Conservation (phyloP, 30 jellyfish, hydroid and myxozoan genomes). For the Aurelia coerulea region DNA sequence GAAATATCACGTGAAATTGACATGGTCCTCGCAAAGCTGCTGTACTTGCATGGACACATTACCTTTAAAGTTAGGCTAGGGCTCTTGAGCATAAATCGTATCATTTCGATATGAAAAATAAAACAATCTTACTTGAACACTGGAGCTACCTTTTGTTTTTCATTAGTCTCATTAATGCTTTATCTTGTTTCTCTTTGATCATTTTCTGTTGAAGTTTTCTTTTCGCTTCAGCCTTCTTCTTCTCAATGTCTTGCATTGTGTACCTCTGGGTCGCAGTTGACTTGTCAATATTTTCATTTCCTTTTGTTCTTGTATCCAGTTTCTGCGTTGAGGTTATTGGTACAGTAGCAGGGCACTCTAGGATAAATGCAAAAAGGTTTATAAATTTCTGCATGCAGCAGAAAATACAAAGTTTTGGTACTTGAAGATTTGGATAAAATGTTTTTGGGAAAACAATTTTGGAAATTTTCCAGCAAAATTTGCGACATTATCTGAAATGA, state of each 20-base stretch:
- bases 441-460: no score
- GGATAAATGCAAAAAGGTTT: neutral
- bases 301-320: neutral
- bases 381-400: neutral
- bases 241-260: constrained; percentile 37
- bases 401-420: neutral
- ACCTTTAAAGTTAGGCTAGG: no score
- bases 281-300: neutral
- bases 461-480: no score
- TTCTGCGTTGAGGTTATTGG: constrained; percentile 62
- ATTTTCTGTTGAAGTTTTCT: constrained; percentile 39
- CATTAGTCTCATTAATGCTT: neutral
- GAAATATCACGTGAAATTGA: no score
- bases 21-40: no score
- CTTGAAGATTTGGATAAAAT: no score
- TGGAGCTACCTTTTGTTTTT: neutral
- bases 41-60: no score
- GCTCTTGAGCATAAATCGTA: no score
- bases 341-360: neutral
- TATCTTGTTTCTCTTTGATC: constrained; percentile 10
- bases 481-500: no score
- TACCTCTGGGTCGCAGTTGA: neutral
- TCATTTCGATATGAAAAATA: no score
- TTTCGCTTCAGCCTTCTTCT: constrained; percentile 56
- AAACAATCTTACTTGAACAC: no score